A percentile compares a stretch with the other conserved stretches of the same genome.
phyloP scores from a whole-genome alignment of 2,113 vertebrate genomes.

The Macroglossus sobrinus region DNA sequence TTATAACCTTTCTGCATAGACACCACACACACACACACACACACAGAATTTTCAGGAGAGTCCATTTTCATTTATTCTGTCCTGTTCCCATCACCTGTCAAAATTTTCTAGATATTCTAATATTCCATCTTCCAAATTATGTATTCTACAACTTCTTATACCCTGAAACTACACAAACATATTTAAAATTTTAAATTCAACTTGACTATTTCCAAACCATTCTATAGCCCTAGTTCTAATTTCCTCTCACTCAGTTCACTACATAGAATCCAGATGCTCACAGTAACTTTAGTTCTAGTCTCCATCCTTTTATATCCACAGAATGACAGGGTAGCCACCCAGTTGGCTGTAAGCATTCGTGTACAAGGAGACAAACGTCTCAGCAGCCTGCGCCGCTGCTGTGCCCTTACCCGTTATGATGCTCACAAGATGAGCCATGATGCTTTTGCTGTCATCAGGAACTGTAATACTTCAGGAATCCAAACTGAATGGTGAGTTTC shows the following conservation, averaged over 20 bases:
- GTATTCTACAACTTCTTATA: not conserved
- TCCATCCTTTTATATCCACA: constrained; percentile 65
- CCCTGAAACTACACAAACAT: not conserved
- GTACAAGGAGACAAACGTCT: constrained; percentile 85
- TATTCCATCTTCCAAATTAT: not conserved
- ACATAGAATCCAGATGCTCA: not conserved
- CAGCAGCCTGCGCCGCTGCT: constrained; percentile 89
- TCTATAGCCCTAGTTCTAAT: not conserved
- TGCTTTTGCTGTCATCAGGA: constrained; percentile 90
- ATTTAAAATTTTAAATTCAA: not conserved
- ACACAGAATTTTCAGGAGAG: not conserved
- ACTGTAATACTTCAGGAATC: constrained; percentile 88
- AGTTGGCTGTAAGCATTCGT: constrained; percentile 88
- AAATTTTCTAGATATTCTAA: constrained; percentile 10
- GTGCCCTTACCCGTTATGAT: constrained; percentile 89
- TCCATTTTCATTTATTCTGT: constrained; percentile 41
- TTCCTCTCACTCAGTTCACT: not conserved
- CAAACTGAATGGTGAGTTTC: constrained; percentile 90
- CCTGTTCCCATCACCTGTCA: not conserved
- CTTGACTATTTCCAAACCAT: constrained; percentile 9
- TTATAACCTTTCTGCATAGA: not conserved
- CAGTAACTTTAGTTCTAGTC: constrained; percentile 24
- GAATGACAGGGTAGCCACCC: constrained; percentile 93
- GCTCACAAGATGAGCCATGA: constrained; percentile 90
- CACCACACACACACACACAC: not conserved